Evolutionary conservation across 2,888 invertebrate species (phyloP).

Genomic region (Macrophya annulata): DNA sequence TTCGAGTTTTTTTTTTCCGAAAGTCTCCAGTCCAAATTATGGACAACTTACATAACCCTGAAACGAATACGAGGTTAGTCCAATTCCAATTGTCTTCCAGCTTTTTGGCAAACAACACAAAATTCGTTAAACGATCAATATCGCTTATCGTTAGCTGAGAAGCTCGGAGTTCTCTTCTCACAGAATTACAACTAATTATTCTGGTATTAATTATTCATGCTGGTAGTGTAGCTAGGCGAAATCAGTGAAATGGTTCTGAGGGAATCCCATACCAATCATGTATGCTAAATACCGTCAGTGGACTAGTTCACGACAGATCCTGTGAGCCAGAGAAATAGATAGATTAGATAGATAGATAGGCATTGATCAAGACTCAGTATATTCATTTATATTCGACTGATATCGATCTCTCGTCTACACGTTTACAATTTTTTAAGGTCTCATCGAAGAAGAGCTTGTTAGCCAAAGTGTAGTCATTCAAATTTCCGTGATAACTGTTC

Average conservation of each 20-base stretch:
- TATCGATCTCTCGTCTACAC: neutral
- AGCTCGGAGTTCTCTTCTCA: neutral
- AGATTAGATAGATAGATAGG: too few relatives aligned
- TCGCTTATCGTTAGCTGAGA: neutral
- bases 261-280: constrained; percentile 35
- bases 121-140: neutral
- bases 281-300: constrained; percentile 15
- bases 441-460: neutral
- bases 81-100: neutral
- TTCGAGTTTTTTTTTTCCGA: too few relatives aligned
- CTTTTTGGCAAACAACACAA: neutral
- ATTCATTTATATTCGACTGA: constrained; percentile 27
- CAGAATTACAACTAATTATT: constrained; percentile 22
- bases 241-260: constrained; percentile 19
- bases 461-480: neutral
- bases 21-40: too few relatives aligned
- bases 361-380: neutral
- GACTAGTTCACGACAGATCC: constrained; percentile 16
- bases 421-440: neutral
- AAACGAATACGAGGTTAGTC: too few relatives aligned
- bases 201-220: constrained; percentile 27
- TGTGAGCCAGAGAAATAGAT: neutral
- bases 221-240: neutral
- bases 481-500: neutral
- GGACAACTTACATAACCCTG: too few relatives aligned